Evolutionary conservation across 2,797 vertebrate species (phyloP).

Genomic region (Denticeps clupeoides): DNA sequence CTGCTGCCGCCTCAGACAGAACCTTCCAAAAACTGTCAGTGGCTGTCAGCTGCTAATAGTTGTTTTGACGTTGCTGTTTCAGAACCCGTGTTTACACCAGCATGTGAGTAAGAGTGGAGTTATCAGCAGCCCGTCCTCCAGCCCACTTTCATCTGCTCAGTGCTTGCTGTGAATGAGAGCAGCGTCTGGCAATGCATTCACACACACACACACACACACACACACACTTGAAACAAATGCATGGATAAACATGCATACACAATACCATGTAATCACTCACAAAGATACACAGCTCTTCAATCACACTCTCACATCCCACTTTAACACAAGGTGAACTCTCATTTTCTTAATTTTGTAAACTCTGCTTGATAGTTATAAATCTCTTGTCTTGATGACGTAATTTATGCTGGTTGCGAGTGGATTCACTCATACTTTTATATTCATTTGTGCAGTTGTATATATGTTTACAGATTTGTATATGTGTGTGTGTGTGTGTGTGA

Average conservation of each 20-base stretch:
- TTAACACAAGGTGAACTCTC: no score
- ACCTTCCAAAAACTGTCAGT: conserved; percentile 18
- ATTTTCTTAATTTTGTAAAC: no score
- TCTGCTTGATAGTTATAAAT: no score
- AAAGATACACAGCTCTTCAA: no score
- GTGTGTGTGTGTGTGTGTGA: conserved; percentile 1
- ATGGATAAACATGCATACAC: not conserved
- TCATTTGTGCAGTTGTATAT: not conserved
- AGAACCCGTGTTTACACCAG: conserved; percentile 8
- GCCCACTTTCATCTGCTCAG: not conserved
- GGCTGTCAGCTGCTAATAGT: conserved; percentile 16
- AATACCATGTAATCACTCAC: not conserved
- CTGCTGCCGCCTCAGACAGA: conserved; percentile 6
- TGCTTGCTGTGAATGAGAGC: conserved; percentile 18
- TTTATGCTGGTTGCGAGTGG: no score
- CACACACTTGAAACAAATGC: not conserved
- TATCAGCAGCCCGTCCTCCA: conserved; percentile 1
- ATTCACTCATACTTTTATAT: no score
- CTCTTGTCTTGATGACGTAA: no score
- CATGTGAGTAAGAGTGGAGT: conserved; percentile 3
- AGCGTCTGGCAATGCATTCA: not conserved
- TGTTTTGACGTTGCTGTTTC: conserved; percentile 24
- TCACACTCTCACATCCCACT: no score
- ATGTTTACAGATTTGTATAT: not conserved
- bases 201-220: not conserved